These are phyloP conservation scores for Seriola aureovittata DNA, from an alignment of 2,113 vertebrate species.

Conservation along the genomic window DNA sequence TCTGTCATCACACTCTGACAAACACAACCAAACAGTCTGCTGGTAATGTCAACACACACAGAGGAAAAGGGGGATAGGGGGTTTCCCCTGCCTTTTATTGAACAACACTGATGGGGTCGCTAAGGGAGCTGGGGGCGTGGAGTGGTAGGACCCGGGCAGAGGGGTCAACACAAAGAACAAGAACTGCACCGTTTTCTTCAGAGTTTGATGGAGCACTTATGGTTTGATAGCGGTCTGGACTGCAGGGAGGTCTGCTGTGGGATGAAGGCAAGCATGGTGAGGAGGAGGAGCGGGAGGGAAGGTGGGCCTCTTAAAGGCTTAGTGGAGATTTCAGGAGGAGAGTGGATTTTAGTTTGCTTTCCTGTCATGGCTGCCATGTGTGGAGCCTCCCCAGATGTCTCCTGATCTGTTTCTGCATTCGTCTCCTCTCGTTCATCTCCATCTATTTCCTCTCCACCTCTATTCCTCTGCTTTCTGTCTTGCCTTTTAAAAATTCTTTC, in stretches of 20 bases:
- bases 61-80: conserved; percentile 40
- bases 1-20: conserved; percentile 77
- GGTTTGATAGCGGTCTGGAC: conserved; percentile 51
- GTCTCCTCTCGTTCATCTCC: background rate
- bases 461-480: background rate
- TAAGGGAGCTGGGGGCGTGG: conserved; percentile 17
- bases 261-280: conserved; percentile 31
- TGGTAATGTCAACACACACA: conserved; percentile 72
- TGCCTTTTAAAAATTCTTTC: background rate
- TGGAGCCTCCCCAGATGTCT: conserved; percentile 59
- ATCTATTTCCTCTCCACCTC: background rate
- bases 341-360: conserved; percentile 55
- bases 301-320: conserved; percentile 58
- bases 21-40: conserved; percentile 77
- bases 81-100: conserved; percentile 57
- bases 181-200: conserved; percentile 16
- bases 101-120: conserved; percentile 27
- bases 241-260: conserved; percentile 58
- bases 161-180: conserved; percentile 35
- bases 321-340: conserved; percentile 46
- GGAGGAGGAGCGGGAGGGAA: conserved; percentile 1
- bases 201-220: conserved; percentile 22
- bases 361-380: conserved; percentile 60
- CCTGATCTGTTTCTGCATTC: conserved; percentile 2
- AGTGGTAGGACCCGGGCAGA: background rate